Evolutionary conservation across 1,140 invertebrate genomes (phyloP), one percentile per base, ranked within the genome.

Genomic region (Oncopeltus fasciatus): DNA sequence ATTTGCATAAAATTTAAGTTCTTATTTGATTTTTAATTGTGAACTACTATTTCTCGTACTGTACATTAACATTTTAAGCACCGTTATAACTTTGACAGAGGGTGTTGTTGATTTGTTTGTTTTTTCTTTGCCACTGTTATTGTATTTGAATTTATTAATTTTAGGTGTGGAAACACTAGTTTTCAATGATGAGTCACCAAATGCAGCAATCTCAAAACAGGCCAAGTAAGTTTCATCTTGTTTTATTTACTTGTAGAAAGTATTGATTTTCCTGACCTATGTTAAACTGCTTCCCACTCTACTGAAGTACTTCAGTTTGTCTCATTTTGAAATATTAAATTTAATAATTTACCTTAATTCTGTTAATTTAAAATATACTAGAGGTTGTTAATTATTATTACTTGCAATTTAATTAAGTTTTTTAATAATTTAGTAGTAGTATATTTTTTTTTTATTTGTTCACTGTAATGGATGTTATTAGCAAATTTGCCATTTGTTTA

Each of bases 141-240:
- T 38, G 5, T 38, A 38, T 38, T 38, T 53, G 21, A 24, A 24
- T 2, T 53, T 53, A 31, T 33, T 57, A 33, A 5, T 57, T 57
- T 31, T 57, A 31, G 28, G n/a, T 8, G 56, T 33, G 31, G 16
- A 57, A 33, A 56, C 18, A 21, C 29, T 57, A 4, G 14, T 27
- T 29, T 57, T 33, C 28, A 1, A 57, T 20, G 14, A 63, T 63
- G 62, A 62, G 61, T 49, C 57, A 62, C 33, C 61, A 62, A 33
- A 58, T 63, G 56, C 61, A 63, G 46, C 31, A 26, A 18, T 21
- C 53, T 18, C 61, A 63, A 49, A 63, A 59, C 51, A 43, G 62
- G 33, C 29, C 57, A 47, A 59, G 62, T 59, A 59, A 59, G 43
- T 59, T 12, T 14, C n/a, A 47, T 0, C 5, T 8, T 8, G 14